These are phyloP conservation scores for Carterocephalus palaemon DNA, from an alignment of 2,888 invertebrate species.

Conservation along the genomic window DNA sequence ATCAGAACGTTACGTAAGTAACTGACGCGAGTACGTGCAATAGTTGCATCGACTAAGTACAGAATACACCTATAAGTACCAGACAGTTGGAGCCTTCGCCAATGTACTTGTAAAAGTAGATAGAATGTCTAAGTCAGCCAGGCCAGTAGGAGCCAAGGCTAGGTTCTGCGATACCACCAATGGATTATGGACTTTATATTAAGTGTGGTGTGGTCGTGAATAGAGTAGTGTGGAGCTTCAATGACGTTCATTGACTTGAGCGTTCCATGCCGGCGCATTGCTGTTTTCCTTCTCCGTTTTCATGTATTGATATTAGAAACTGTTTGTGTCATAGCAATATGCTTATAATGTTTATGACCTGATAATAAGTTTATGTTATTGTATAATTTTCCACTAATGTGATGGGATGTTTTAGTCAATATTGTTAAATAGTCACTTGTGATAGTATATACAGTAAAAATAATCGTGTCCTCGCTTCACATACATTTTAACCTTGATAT, in stretches of 20 bases:
- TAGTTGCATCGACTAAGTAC: constrained; percentile 53
- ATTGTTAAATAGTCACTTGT: no score
- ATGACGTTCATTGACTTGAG: constrained; percentile 78
- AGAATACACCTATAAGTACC: constrained; percentile 53
- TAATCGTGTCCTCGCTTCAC: no score
- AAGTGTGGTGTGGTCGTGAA: constrained; percentile 37
- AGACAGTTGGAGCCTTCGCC: constrained; percentile 67
- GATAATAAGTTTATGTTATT: constrained; percentile 23
- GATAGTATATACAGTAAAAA: no score
- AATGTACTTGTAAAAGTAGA: constrained; percentile 78
- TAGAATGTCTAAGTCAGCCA: constrained; percentile 79
- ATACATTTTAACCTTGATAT: no score
- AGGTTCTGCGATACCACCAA: constrained; percentile 50
- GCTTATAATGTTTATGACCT: constrained; percentile 33
- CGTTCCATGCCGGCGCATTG: constrained; percentile 74
- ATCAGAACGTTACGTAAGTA: constrained; percentile 54
- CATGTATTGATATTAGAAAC: constrained; percentile 77
- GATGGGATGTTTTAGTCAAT: constrained; percentile 35
- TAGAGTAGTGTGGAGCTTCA: constrained; percentile 48
- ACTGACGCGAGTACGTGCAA: constrained; percentile 37
- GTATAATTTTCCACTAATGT: constrained; percentile 20
- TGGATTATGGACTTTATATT: constrained; percentile 46
- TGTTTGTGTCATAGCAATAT: constrained; percentile 48
- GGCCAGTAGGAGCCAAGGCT: constrained; percentile 78
- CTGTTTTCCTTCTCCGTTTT: constrained; percentile 79